phyloP scores from a whole-genome alignment of 2,797 vertebrate genomes.

The Catharus ustulatus region DNA sequence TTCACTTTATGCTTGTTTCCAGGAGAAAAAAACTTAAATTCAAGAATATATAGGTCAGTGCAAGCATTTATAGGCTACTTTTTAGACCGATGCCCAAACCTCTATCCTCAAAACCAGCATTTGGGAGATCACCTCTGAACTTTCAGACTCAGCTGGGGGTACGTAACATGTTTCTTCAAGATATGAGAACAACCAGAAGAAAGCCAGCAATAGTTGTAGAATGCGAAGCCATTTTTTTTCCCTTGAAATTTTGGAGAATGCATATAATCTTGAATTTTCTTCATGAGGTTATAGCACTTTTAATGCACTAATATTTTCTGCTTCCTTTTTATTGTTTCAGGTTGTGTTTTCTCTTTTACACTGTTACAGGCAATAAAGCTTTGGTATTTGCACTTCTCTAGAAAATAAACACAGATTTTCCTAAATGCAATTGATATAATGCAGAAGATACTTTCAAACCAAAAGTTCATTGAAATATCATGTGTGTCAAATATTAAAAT shows the following conservation, averaged over 20 bases:
- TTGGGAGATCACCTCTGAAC: constrained; percentile 1
- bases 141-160: background rate
- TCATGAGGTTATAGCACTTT: background rate
- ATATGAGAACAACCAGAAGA: background rate
- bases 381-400: background rate
- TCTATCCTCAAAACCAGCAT: background rate
- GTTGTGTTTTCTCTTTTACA: background rate
- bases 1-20: background rate
- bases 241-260: background rate
- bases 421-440: background rate
- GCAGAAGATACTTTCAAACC: background rate
- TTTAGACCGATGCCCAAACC: background rate
- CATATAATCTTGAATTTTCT: background rate
- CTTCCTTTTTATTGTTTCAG: background rate
- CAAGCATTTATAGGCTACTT: background rate
- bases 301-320: background rate
- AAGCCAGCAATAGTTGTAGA: background rate
- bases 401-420: constrained; percentile 22
- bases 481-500: background rate
- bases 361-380: background rate
- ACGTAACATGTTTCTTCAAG: background rate
- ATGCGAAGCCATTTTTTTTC: background rate
- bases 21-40: background rate
- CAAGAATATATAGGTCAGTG: background rate
- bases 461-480: background rate